Conservation (phyloP, 2,888 invertebrate genomes). For the Pycnomerus fuliginosus region DNA sequence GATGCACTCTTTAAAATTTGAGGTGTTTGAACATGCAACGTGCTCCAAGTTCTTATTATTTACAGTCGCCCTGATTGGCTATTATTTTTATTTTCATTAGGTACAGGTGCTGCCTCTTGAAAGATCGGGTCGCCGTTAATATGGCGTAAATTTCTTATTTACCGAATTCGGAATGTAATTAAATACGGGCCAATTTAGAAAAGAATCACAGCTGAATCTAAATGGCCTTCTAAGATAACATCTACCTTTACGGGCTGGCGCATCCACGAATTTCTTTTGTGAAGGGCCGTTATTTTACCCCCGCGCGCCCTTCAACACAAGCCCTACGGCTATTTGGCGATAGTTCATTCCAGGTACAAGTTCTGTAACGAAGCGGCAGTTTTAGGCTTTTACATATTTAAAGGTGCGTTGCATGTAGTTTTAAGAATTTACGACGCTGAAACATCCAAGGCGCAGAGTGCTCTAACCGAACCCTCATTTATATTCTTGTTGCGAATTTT, state of each 20-base stretch:
- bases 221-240: conserved; percentile 43
- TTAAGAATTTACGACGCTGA: no score
- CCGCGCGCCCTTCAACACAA: conserved; percentile 13
- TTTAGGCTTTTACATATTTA: no score
- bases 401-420: no score
- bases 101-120: neutral
- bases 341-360: conserved; percentile 23
- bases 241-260: conserved; percentile 45
- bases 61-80: no score
- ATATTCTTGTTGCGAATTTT: no score
- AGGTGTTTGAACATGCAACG: no score
- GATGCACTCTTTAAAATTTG: no score
- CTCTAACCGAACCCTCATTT: no score
- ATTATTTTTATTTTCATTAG: no score
- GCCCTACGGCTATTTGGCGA: conserved; percentile 35
- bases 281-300: conserved; percentile 41
- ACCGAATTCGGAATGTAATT: conserved; percentile 36
- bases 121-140: conserved; percentile 3
- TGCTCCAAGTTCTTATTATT: no score
- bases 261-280: conserved; percentile 48
- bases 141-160: conserved; percentile 10
- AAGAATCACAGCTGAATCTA: conserved; percentile 40
- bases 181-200: conserved; percentile 38
- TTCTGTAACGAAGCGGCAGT: conserved; percentile 18
- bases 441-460: no score